Evolutionary conservation across 2,113 vertebrate genomes (phyloP).

Genomic region (Oxyura jamaicensis): DNA sequence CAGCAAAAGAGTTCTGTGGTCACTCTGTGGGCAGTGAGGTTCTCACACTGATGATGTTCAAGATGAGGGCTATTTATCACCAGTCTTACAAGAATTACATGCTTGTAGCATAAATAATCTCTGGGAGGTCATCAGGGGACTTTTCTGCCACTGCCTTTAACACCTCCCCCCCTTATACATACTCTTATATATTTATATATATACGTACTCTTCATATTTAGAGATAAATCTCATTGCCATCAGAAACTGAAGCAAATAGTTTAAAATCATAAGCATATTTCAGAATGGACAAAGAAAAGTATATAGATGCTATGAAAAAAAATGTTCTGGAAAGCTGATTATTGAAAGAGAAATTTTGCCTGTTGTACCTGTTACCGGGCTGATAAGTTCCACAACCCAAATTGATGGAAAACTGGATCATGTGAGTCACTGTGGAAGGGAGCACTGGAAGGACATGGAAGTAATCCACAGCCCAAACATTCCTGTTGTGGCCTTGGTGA

Average conservation of each 20-base stretch:
- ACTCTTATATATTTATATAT: too few species aligned
- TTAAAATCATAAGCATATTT: not conserved
- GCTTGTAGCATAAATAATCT: not conserved
- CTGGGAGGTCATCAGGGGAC: not conserved
- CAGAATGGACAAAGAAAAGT: not conserved
- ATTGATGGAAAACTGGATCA: constrained; percentile 97
- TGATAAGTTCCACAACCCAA: constrained; percentile 96
- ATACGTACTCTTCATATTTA: not conserved
- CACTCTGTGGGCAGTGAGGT: not conserved
- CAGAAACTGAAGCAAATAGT: not conserved
- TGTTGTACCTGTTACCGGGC: constrained; percentile 91
- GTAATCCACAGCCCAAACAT: constrained; percentile 95
- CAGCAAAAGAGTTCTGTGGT: not conserved
- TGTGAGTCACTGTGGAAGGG: constrained; percentile 88
- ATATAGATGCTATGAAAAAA: not conserved
- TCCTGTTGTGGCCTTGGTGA: constrained; percentile 86
- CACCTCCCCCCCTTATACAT: not conserved
- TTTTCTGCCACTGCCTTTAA: not conserved
- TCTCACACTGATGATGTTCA: not conserved
- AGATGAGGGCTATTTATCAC: not conserved
- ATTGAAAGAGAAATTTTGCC: not conserved
- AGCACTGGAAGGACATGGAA: constrained; percentile 93
- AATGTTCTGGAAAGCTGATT: not conserved
- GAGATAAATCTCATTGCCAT: not conserved
- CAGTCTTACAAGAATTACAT: not conserved